phyloP scores from a whole-genome alignment of 2,797 vertebrate genomes.

The Poliocrania exsul region DNA sequence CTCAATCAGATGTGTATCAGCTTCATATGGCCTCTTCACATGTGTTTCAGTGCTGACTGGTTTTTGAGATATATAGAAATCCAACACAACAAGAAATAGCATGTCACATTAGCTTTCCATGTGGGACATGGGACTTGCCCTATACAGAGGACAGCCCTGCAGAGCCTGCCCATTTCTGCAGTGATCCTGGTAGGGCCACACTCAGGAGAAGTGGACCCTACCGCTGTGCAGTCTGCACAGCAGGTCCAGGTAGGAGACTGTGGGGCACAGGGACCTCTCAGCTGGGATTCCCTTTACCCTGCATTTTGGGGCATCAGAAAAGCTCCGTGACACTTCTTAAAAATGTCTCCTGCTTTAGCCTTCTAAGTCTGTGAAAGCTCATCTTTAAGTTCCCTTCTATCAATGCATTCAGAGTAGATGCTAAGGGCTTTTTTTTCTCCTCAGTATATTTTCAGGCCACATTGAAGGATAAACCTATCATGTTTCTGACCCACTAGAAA shows the following conservation, averaged over 20 bases:
- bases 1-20: accelerated
- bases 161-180: not conserved
- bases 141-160: not conserved
- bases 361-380: not conserved
- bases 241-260: not conserved
- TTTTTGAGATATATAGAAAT: not conserved
- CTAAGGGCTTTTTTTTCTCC: not conserved
- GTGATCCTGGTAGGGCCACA: not conserved
- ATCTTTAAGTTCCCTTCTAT: not conserved
- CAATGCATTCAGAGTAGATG: not conserved
- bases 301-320: not conserved
- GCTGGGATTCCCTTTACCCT: not conserved
- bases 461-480: constrained; percentile 59
- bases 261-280: not conserved
- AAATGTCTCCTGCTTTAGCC: not conserved
- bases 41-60: not conserved
- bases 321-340: not conserved
- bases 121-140: accelerated
- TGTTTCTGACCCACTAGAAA: constrained; percentile 67
- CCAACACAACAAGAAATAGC: not conserved
- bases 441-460: constrained; percentile 16
- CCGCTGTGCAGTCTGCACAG: not conserved
- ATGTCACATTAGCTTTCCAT: not conserved
- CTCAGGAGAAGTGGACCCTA: accelerated
- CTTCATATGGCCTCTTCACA: not conserved